Conservation (phyloP, 30 jellyfish, hydroid and myxozoan species). For the Calvadosia cruxmelitensis region DNA sequence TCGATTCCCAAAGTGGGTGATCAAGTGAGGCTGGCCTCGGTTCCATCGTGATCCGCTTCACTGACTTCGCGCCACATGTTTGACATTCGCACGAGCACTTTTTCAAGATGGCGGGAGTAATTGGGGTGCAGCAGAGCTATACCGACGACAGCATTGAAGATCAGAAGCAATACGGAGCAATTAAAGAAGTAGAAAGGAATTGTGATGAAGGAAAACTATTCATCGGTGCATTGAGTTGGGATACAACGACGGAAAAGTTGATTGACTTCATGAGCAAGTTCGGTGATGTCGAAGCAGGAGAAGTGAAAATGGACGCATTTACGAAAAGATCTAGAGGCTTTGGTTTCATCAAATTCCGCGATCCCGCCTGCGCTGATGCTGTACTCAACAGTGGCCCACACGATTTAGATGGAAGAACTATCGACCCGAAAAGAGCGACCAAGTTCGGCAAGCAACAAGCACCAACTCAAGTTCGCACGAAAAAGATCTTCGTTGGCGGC, state of each 20-base stretch:
- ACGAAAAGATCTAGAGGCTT: constrained; percentile 51
- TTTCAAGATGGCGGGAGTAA: not conserved
- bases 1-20: too few relatives aligned
- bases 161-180: not conserved
- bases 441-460: constrained; percentile 49
- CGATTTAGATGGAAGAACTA: constrained; percentile 78
- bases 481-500: constrained; percentile 95
- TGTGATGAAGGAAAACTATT: constrained; percentile 45
- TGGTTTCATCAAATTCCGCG: constrained; percentile 57
- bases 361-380: constrained; percentile 52
- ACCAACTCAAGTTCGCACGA: constrained; percentile 53
- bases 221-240: constrained; percentile 88
- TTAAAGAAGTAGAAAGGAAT: not conserved
- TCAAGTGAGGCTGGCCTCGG: too few relatives aligned
- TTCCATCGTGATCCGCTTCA: too few relatives aligned
- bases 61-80: constrained; percentile 6
- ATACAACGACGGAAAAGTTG: constrained; percentile 58
- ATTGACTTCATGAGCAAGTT: not conserved
- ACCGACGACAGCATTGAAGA: not conserved
- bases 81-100: too few relatives aligned
- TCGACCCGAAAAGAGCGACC: constrained; percentile 86
- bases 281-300: constrained; percentile 12
- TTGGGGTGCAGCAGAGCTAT: not conserved
- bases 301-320: constrained; percentile 6
- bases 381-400: constrained; percentile 57